These are phyloP conservation scores for Parazoanthus darwini DNA, from an alignment of 92 coral and sea anemone genomes.

Conservation along the genomic window DNA sequence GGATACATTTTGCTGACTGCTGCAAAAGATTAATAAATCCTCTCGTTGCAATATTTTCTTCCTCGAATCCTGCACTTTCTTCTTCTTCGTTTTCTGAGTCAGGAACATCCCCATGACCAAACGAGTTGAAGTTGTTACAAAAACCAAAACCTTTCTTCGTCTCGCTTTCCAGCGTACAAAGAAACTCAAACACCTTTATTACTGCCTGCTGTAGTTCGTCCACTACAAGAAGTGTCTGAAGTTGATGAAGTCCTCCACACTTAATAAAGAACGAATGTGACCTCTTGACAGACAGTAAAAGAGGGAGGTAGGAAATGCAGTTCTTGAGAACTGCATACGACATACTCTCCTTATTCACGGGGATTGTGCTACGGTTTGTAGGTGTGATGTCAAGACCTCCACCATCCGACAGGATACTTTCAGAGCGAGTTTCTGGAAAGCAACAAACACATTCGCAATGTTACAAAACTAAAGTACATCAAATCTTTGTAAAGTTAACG, in stretches of 20 bases:
- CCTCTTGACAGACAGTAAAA: slow-evolving; percentile 54
- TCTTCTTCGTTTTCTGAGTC: slow-evolving; percentile 37
- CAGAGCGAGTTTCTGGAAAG: slow-evolving; percentile 24
- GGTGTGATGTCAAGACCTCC: not conserved
- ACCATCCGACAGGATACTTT: not conserved
- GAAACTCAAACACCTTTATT: slow-evolving; percentile 70
- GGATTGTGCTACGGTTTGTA: not conserved
- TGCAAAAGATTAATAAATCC: slow-evolving; percentile 11
- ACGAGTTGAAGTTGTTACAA: not conserved
- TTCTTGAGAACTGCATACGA: slow-evolving; percentile 62
- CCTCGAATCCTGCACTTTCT: not conserved
- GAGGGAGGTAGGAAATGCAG: slow-evolving; percentile 58
- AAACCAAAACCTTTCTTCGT: slow-evolving; percentile 16
- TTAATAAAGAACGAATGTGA: slow-evolving; percentile 69
- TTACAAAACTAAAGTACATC: not conserved
- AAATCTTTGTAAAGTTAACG: too few species aligned
- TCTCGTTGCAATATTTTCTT: slow-evolving; percentile 10
- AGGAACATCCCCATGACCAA: not conserved
- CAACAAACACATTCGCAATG: not conserved
- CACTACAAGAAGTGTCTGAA: slow-evolving; percentile 64
- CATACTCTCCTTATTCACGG: slow-evolving; percentile 17
- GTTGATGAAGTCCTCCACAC: slow-evolving; percentile 84
- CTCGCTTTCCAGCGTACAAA: slow-evolving; percentile 65
- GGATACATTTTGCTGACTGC: slow-evolving; percentile 1
- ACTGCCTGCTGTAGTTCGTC: slow-evolving; percentile 75